phyloP scores from a whole-genome alignment of 2,888 invertebrate species.

The Entomobrya multifasciata region DNA sequence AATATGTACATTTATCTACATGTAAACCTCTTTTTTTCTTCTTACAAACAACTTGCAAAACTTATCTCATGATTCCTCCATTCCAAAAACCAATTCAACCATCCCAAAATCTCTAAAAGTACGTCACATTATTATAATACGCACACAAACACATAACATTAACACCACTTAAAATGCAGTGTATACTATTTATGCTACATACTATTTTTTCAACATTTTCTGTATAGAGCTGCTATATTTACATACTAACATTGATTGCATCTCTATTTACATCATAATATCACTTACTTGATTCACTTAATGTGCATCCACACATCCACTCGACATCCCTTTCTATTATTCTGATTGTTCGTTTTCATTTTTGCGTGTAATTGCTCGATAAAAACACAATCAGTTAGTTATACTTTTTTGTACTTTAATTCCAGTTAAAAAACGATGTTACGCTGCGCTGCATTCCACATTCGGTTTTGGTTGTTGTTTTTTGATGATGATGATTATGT shows the following conservation, averaged over 20 bases:
- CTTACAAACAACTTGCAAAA: constrained; percentile 26
- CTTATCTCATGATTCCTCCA: constrained; percentile 16
- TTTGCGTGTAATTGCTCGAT: constrained; percentile 16
- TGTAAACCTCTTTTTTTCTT: background rate
- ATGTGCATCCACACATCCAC: constrained; percentile 11
- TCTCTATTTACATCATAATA: constrained; percentile 4
- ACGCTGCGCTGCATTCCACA: background rate
- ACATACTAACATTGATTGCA: constrained; percentile 21
- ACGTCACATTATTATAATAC: background rate
- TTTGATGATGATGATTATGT: background rate
- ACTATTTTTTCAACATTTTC: too few relatives aligned
- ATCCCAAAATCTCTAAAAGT: too few relatives aligned
- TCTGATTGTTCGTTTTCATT: background rate
- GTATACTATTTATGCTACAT: too few relatives aligned
- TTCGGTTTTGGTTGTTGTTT: background rate
- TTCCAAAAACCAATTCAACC: background rate
- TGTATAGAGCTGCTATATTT: too few relatives aligned
- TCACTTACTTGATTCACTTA: constrained; percentile 17
- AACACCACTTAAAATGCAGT: too few relatives aligned
- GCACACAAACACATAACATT: background rate
- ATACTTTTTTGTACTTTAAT: too few relatives aligned
- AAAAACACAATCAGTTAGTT: background rate
- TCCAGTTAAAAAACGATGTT: background rate
- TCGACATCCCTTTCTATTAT: constrained; percentile 12
- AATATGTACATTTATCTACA: too few relatives aligned